Percentiles rank a stretch among this genome's conserved stretches.
These are phyloP conservation scores for Cyclura pinguis DNA, from an alignment of 2,797 vertebrate species.

Conservation along the genomic window DNA sequence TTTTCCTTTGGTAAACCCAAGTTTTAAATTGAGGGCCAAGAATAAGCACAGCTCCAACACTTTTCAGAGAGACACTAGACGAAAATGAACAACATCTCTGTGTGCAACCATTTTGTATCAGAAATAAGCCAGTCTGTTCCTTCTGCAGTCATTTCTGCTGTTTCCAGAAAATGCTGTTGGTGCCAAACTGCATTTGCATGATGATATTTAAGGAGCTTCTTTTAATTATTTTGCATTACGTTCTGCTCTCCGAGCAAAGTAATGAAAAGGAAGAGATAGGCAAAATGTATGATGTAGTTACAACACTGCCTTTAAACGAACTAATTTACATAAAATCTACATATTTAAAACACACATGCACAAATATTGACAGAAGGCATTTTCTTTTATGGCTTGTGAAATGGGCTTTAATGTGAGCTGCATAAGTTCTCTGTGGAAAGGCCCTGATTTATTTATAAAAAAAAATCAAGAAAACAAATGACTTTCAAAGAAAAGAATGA, in stretches of 20 bases:
- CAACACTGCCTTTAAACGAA: slow-evolving; percentile 1
- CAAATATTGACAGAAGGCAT: slow-evolving; percentile 28
- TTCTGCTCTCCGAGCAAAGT: slow-evolving; percentile 8
- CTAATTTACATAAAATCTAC: slow-evolving; percentile 25
- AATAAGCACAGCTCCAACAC: slow-evolving; percentile 37
- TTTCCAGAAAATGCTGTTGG: slow-evolving; percentile 6
- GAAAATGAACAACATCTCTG: slow-evolving; percentile 44
- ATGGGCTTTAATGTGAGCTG: neutral
- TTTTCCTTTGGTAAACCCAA: slow-evolving; percentile 23
- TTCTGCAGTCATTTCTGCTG: slow-evolving; percentile 8
- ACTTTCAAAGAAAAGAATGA: slow-evolving; percentile 5
- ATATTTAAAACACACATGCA: slow-evolving; percentile 25
- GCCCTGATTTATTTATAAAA: slow-evolving; percentile 14
- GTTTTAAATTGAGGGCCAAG: slow-evolving; percentile 49
- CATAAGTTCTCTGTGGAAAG: slow-evolving; percentile 1
- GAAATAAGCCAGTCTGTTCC: neutral
- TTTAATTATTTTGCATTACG: slow-evolving; percentile 12
- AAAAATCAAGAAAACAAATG: neutral
- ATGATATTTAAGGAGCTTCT: slow-evolving; percentile 40
- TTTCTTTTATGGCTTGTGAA: slow-evolving; percentile 6
- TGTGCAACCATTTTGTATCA: slow-evolving; percentile 22
- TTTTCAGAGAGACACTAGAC: slow-evolving; percentile 32
- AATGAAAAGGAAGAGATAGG: slow-evolving; percentile 30
- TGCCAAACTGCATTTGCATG: slow-evolving; percentile 26
- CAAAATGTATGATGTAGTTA: slow-evolving; percentile 11